Conservation (phyloP, 2,113 vertebrate genomes). For the Mustela nigripes region DNA sequence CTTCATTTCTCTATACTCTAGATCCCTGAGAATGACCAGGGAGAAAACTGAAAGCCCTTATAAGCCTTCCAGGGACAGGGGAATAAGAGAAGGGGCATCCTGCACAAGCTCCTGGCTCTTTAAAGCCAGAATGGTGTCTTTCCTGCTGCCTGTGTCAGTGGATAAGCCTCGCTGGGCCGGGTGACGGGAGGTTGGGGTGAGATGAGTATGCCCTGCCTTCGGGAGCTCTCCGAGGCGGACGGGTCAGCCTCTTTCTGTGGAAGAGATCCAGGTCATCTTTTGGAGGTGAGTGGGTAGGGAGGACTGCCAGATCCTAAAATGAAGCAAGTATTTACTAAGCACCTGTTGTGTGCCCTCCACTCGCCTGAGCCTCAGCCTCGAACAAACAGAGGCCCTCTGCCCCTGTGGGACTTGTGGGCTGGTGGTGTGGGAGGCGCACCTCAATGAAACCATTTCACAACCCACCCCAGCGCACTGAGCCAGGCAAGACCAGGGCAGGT, state of each 20-base stretch:
- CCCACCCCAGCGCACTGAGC: neutral
- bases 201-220: neutral
- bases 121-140: neutral
- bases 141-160: neutral
- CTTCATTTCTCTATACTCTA: conserved; percentile 8
- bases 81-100: neutral
- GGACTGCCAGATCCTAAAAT: neutral
- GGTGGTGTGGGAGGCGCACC: neutral
- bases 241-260: neutral
- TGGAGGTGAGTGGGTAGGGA: neutral
- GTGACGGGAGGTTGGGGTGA: neutral
- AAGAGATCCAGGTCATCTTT: neutral
- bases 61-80: neutral
- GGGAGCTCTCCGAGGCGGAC: neutral
- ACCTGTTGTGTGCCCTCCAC: neutral
- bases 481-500: neutral
- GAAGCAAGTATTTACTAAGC: neutral
- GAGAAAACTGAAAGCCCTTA: neutral
- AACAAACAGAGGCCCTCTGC: neutral
- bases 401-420: neutral
- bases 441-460: neutral
- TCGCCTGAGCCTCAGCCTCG: neutral
- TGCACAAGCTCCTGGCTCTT: neutral
- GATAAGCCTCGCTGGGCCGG: neutral
- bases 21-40: neutral